Percentiles rank a stretch among this genome's conserved stretches.
Evolutionary conservation across 1,140 invertebrate species (phyloP).

Genomic region (Brachionus rotundiformis): DNA sequence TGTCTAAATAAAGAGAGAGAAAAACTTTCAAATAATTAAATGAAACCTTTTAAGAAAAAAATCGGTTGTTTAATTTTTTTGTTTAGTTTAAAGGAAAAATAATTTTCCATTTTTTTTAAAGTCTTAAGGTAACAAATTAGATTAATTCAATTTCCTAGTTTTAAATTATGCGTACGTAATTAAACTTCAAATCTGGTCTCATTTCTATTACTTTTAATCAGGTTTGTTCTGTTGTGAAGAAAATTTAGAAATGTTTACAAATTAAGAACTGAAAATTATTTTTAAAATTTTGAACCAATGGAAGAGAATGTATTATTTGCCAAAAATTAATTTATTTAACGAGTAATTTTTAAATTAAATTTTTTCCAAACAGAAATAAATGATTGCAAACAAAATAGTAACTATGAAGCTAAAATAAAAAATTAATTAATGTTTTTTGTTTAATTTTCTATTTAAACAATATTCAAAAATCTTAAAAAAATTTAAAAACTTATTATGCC

Average conservation of each 20-base stretch:
- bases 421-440: neutral
- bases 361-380: neutral
- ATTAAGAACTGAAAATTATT: neutral
- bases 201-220: neutral
- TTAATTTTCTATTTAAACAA: neutral
- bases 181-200: neutral
- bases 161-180: neutral
- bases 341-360: neutral
- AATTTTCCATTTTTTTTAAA: too few relatives aligned
- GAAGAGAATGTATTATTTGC: neutral
- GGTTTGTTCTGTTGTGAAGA: constrained; percentile 2
- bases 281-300: neutral
- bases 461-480: neutral
- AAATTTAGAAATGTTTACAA: neutral
- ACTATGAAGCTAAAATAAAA: neutral
- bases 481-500: neutral
- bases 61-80: neutral
- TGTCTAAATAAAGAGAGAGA: constrained; percentile 1
- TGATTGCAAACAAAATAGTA: neutral
- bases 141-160: constrained; percentile 11
- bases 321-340: neutral
- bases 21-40: neutral
- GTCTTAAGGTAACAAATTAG: constrained; percentile 1
- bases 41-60: neutral
- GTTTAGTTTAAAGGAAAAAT: neutral